These are phyloP conservation scores for Mesoligia furuncula DNA, from an alignment of 2,888 invertebrate genomes.

Conservation along the genomic window DNA sequence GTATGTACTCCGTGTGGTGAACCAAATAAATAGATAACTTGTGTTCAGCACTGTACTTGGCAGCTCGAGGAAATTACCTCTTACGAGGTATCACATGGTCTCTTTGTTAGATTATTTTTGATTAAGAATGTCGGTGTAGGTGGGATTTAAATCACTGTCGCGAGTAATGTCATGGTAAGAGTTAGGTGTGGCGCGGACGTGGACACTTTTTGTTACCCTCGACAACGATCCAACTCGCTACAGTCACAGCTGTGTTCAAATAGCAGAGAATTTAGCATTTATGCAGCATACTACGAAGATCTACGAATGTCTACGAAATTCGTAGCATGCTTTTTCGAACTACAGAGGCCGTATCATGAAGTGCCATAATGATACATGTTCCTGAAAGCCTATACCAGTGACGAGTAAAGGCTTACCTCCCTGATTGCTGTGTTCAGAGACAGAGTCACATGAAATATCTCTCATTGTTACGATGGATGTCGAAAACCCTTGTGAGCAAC, in stretches of 20 bases:
- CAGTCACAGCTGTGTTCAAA: neutral
- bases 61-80: constrained; percentile 19
- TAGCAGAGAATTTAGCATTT: too few species aligned
- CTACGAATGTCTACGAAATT: too few species aligned
- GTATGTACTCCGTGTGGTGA: neutral
- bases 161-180: constrained; percentile 41
- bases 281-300: too few species aligned
- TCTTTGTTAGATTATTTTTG: constrained; percentile 76
- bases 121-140: constrained; percentile 74
- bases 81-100: constrained; percentile 72
- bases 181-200: neutral
- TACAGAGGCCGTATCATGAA: too few species aligned
- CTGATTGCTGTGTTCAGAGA: too few species aligned
- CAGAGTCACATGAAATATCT: neutral
- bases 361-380: too few species aligned
- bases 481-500: neutral
- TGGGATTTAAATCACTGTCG: constrained; percentile 68
- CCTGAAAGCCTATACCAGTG: too few species aligned
- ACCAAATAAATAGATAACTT: constrained; percentile 1
- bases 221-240: neutral
- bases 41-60: constrained; percentile 17
- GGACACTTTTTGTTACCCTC: neutral
- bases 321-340: too few species aligned
- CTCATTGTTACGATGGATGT: neutral
- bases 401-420: too few species aligned